Conservation (phyloP, 2,888 invertebrate species). For the Helleia helle region DNA sequence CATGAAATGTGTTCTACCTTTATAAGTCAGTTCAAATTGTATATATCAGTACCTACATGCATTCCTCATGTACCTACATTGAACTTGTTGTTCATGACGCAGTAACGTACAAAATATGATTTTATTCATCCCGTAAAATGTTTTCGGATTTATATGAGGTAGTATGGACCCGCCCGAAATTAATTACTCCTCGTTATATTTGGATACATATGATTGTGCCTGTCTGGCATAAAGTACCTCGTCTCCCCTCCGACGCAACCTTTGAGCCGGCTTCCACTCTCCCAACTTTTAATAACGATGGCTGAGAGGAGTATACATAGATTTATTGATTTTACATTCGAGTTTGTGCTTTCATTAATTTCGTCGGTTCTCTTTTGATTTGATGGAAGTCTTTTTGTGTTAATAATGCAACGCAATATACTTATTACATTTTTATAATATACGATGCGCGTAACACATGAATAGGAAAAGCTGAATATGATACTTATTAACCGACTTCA, state of each 20-base stretch:
- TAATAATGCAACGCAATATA: neutral
- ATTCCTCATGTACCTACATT: too few species aligned
- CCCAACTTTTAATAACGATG: constrained; percentile 26
- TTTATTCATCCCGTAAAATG: too few species aligned
- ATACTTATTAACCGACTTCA: too few species aligned
- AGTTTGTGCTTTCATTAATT: neutral
- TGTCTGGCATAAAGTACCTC: constrained; percentile 3
- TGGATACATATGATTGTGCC: neutral
- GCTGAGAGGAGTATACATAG: constrained; percentile 1
- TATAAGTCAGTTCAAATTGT: too few species aligned
- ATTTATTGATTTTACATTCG: constrained; percentile 5
- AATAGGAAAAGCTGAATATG: too few species aligned
- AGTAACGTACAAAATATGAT: too few species aligned
- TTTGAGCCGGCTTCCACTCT: constrained; percentile 18
- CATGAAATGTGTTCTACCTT: too few species aligned
- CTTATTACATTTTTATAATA: neutral
- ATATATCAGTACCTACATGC: too few species aligned
- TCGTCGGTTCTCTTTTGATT: neutral
- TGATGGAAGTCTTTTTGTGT: neutral
- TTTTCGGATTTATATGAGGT: too few species aligned
- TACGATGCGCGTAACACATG: too few species aligned
- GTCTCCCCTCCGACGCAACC: constrained; percentile 11
- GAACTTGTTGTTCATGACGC: too few species aligned
- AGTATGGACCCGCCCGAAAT: neutral
- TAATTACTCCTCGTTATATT: constrained; percentile 2